phyloP scores from a whole-genome alignment of 2,888 invertebrate genomes.

The Pinctada fucata region DNA sequence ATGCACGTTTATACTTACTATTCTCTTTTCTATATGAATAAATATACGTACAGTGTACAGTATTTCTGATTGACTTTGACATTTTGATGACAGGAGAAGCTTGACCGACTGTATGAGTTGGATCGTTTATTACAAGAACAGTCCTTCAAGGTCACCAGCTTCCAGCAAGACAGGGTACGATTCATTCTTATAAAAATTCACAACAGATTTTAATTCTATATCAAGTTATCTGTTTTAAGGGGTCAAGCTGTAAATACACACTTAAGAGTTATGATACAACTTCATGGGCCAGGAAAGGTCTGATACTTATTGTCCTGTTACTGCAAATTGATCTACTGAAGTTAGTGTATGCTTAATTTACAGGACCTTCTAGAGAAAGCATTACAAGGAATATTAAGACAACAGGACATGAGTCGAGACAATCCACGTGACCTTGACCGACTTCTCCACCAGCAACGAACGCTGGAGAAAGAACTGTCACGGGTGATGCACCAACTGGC shows the following conservation, averaged over 20 bases:
- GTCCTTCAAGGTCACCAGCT: conserved; percentile 84
- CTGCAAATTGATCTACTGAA: too few relatives aligned
- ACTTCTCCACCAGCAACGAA: conserved; percentile 84
- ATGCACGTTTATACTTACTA: too few relatives aligned
- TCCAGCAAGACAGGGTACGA: conserved; percentile 85
- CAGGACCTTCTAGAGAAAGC: conserved; percentile 75
- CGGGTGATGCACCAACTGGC: conserved; percentile 91
- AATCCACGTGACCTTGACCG: conserved; percentile 81
- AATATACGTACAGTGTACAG: too few relatives aligned
- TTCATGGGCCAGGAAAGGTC: too few relatives aligned
- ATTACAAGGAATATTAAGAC: conserved; percentile 66
- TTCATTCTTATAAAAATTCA: background rate
- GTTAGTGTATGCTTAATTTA: background rate
- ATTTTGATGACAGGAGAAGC: conserved; percentile 81
- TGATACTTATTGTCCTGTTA: too few relatives aligned
- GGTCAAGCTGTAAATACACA: too few relatives aligned
- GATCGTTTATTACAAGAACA: conserved; percentile 87
- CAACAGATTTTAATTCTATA: too few relatives aligned
- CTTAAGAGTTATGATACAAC: too few relatives aligned
- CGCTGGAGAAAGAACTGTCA: conserved; percentile 87
- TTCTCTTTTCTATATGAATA: too few relatives aligned
- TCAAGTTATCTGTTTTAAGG: too few relatives aligned
- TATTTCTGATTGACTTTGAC: background rate
- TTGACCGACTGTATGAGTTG: conserved; percentile 82
- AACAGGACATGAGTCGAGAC: conserved; percentile 66